Conservation (phyloP, 2,113 vertebrate genomes). For the Podarcis cretensis region DNA sequence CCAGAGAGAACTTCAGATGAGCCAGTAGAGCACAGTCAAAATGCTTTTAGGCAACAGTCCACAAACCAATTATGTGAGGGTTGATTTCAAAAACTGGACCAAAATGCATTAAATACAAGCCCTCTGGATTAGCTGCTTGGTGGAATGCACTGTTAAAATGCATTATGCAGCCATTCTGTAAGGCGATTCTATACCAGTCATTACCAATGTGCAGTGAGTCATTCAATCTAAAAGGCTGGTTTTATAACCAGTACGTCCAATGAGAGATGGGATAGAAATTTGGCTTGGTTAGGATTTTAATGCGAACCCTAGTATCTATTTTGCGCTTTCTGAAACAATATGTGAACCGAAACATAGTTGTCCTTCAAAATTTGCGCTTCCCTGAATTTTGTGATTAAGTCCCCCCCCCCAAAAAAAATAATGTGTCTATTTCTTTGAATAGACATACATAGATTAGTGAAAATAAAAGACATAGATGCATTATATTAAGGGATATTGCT, state of each 20-base stretch:
- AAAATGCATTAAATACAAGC: neutral
- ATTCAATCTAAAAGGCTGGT: neutral
- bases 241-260: neutral
- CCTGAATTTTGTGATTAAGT: too few relatives aligned
- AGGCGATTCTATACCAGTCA: neutral
- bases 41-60: slow-evolving; percentile 17
- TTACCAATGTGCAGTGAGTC: neutral
- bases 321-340: too few relatives aligned
- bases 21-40: neutral
- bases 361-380: too few relatives aligned
- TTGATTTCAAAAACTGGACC: neutral
- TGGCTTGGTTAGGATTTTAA: too few relatives aligned
- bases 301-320: too few relatives aligned
- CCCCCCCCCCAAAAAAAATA: too few relatives aligned
- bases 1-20: neutral
- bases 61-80: slow-evolving; percentile 1
- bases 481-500: too few relatives aligned
- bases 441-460: too few relatives aligned
- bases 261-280: too few relatives aligned
- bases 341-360: too few relatives aligned
- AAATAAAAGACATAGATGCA: too few relatives aligned
- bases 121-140: neutral
- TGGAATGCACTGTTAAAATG: neutral
- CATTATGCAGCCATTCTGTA: neutral
- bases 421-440: too few relatives aligned